Percentiles rank a stretch among this genome's conserved stretches.
These are phyloP conservation scores for Apodemia hepburni DNA, from an alignment of 2,888 invertebrate species.

Conservation along the genomic window DNA sequence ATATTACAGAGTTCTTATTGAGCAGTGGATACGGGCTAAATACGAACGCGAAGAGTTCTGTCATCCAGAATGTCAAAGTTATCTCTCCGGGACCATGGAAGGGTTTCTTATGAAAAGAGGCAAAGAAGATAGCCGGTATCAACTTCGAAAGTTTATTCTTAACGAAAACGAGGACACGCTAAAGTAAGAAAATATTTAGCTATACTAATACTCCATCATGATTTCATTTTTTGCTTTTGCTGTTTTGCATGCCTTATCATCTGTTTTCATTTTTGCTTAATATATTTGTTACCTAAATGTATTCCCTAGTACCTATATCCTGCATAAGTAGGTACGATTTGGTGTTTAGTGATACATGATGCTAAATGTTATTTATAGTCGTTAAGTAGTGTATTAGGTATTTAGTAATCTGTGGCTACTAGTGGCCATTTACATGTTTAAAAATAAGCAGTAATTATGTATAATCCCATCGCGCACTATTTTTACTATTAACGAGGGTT, in stretches of 20 bases:
- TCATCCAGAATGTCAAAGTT: conserved; percentile 88
- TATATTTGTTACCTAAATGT: conserved; percentile 6
- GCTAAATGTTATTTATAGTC: background rate
- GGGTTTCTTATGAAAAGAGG: conserved; percentile 94
- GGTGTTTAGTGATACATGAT: background rate
- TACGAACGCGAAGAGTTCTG: conserved; percentile 94
- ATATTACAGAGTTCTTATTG: conserved; percentile 87
- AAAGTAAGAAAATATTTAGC: conserved; percentile 68
- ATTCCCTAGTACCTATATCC: background rate
- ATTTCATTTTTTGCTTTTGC: conserved; percentile 12
- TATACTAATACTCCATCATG: background rate
- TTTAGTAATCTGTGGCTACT: background rate
- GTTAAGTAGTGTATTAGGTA: background rate
- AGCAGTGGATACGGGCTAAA: conserved; percentile 95
- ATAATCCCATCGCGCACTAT: background rate
- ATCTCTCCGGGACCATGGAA: conserved; percentile 90
- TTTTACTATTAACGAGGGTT: background rate
- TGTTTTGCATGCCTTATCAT: conserved; percentile 7
- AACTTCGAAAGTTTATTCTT: conserved; percentile 90
- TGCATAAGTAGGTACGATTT: conserved; percentile 1
- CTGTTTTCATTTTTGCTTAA: conserved; percentile 4
- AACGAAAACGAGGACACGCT: conserved; percentile 90
- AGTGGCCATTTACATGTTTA: background rate
- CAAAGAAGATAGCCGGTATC: conserved; percentile 92
- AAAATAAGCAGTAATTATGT: background rate